Evolutionary conservation across 2,113 vertebrate genomes (phyloP), one percentile per base, ranked within the genome.

Genomic region (Nyctibius bracteatus): DNA sequence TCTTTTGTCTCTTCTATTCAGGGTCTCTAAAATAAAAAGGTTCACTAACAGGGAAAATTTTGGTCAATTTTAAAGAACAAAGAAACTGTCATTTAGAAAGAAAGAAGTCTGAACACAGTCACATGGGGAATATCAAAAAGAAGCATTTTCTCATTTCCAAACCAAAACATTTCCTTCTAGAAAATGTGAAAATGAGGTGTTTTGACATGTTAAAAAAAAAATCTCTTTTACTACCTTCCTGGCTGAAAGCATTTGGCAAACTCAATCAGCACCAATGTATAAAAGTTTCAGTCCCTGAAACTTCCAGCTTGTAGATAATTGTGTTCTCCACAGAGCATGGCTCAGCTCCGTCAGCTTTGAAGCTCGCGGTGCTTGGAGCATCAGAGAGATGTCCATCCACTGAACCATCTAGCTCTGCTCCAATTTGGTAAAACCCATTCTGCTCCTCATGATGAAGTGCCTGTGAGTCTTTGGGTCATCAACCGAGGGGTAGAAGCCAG

Each of bases 141-240:
- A 79, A 91, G 57, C 65, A 63, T 91, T 91, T 86, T 67, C 89
- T 94, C 77, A 91, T 96, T 94, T 96, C 77, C 77, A 91, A 91
- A 84, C 39, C 81, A 96, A 95, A 97, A 96, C 88, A 95, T 95
- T 97, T 96, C 89, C 70, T 86, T 78, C 77, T 27, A 79, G 81
- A 89, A 86, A 91, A 95, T 44, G 83, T 91, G 89, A 95, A 97
- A 94, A 96, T 89, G 81, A 96, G 57, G 83, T 94, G 74, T 96
- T 96, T 92, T 94, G 96, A 96, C 94, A 91, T 11, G 27, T 89
- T 91, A 24, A 71, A 9, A 95, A 9, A 95, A 87, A 81, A 59
- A 71, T 71, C 62, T 35, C 37, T 74, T 88, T 71, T 84, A 55
- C 83, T 91, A 58, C 80, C 30, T 94, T 66, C 77, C 84, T 57